Conservation (phyloP, 2,113 vertebrate genomes). For the Oriolus oriolus region DNA sequence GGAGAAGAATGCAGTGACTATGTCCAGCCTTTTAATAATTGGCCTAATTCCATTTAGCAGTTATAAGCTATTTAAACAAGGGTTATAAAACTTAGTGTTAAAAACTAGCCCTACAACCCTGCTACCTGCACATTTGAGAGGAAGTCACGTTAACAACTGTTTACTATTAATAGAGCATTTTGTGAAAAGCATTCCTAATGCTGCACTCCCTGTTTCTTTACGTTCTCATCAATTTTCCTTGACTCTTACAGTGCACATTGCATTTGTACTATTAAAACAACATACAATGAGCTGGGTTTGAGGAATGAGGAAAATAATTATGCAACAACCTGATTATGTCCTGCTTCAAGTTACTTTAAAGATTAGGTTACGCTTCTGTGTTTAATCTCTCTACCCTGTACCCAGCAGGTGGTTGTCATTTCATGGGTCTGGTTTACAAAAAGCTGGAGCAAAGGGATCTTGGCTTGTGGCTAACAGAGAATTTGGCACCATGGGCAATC, state of each 20-base stretch:
- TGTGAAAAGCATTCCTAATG: not conserved
- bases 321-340: not conserved
- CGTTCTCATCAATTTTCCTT: not conserved
- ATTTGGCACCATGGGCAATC: not conserved
- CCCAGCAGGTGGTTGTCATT: not conserved
- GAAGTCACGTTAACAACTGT: not conserved
- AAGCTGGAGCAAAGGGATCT: not conserved
- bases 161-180: not conserved
- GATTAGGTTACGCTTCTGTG: not conserved
- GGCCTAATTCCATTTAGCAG: not conserved
- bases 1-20: not conserved
- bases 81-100: not conserved
- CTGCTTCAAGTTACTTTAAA: not conserved
- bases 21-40: not conserved
- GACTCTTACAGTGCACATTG: not conserved
- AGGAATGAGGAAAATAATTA: conserved; percentile 53
- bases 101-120: not conserved
- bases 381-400: not conserved
- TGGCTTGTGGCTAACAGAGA: not conserved
- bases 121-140: not conserved
- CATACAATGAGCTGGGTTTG: not conserved
- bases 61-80: not conserved
- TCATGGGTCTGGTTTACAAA: not conserved
- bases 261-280: not conserved
- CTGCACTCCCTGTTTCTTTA: not conserved